Conservation (phyloP, 2,888 invertebrate species). For the Dasypogon diadema region DNA sequence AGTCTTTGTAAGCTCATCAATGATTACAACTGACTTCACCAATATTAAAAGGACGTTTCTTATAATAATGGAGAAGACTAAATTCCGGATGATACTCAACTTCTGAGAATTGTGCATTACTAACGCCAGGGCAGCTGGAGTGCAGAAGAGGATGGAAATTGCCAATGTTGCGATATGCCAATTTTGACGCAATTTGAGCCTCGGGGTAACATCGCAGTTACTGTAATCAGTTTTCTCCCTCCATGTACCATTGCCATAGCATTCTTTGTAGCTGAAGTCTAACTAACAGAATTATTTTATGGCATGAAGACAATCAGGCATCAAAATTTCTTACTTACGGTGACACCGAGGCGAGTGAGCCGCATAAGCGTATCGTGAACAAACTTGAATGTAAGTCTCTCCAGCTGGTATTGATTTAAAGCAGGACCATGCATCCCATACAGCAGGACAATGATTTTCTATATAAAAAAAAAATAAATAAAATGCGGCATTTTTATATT, state of each 20-base stretch:
- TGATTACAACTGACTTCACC: slow-evolving; percentile 71
- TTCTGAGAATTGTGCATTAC: slow-evolving; percentile 71
- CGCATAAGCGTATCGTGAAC: slow-evolving; percentile 74
- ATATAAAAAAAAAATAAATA: slow-evolving; percentile 20
- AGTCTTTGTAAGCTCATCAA: slow-evolving; percentile 70
- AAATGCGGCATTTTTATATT: too few species aligned
- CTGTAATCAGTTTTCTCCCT: slow-evolving; percentile 72
- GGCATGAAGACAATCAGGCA: not conserved
- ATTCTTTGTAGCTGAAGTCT: slow-evolving; percentile 74
- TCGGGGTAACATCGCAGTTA: slow-evolving; percentile 72
- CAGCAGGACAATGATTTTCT: slow-evolving; percentile 69
- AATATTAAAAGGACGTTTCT: slow-evolving; percentile 73
- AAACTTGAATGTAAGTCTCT: slow-evolving; percentile 68
- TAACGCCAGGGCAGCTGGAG: slow-evolving; percentile 74
- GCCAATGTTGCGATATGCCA: slow-evolving; percentile 72
- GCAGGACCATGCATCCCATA: slow-evolving; percentile 77
- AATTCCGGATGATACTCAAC: slow-evolving; percentile 73
- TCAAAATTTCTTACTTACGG: slow-evolving; percentile 69
- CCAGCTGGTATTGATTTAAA: slow-evolving; percentile 70
- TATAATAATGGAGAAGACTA: slow-evolving; percentile 72
- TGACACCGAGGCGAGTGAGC: slow-evolving; percentile 71
- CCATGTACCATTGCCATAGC: slow-evolving; percentile 72
- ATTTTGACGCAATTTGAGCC: slow-evolving; percentile 70
- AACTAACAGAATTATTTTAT: slow-evolving; percentile 36
- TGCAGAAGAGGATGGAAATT: slow-evolving; percentile 70